Evolutionary conservation across 2,113 vertebrate species (phyloP), one percentile per base, ranked within the genome.

Genomic region (Brachyhypopomus gauderio): DNA sequence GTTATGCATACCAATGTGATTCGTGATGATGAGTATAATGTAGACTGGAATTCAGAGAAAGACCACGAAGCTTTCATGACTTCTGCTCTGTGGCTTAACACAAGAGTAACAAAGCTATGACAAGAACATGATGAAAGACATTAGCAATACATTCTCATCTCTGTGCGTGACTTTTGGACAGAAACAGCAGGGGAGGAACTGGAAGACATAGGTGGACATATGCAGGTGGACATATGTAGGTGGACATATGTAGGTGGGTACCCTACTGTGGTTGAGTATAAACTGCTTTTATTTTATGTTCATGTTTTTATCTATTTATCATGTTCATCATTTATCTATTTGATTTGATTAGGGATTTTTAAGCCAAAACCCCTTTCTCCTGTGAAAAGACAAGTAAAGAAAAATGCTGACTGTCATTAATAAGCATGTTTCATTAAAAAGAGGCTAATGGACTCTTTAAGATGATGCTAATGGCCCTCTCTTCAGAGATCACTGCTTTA

Each of bases 381-480:
- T 27, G 66, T 77, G 80, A 67, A 74, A 86, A 87, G n/a, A 87
- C n/a, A 86, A 84, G 84, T 86, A 87, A 88, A 22, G 19, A 60
- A 60, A 67, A 22, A 84, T 85, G 86, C 87, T 79, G 85, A 84
- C 86, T 89, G 88, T 90, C 86, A 90, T 90, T 87, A 92, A 89
- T 87, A 85, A 86, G 84, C 80, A 87, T 85, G 86, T 84, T 84
- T 88, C 89, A 92, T 92, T 92, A 91, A 89, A 90, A 90, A 80
- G 77, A 64, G 56, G 84, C 88, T 91, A 93, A 93, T 91, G 88
- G 86, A 75, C 84, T 86, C 87, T 92, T 89, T 91, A 91, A 85
- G 82, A 52, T 72, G 1, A 78, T 80, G 85, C 87, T 56, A 45
- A 77, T 82, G 69, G 81, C 86, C 86, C 85, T 81, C 86, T 88